A percentile compares a stretch with the other conserved stretches of the same genome.
Evolutionary conservation across 2,888 invertebrate genomes (phyloP).

Genomic region (Eustalomyia histrio): DNA sequence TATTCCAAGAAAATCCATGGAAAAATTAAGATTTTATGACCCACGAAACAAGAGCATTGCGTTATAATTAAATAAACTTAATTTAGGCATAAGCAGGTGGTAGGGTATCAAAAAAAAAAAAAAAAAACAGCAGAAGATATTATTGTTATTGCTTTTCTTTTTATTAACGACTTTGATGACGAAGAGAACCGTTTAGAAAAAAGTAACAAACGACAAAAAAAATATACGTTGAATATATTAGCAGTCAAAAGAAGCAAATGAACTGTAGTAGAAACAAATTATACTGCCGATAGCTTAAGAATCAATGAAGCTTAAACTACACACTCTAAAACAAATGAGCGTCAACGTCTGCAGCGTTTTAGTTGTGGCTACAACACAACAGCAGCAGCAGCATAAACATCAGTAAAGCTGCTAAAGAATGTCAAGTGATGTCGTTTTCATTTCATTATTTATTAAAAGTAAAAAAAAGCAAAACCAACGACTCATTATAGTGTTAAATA

Average conservation of each 20-base stretch:
- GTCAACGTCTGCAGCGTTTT: background rate
- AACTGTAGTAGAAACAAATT: conserved; percentile 47
- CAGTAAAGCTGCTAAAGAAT: conserved; percentile 49
- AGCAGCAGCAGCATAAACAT: conserved; percentile 4
- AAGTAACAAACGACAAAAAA: conserved; percentile 9
- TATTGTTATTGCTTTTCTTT: conserved; percentile 22
- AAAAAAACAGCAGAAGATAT: conserved; percentile 32
- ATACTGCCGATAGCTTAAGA: conserved; percentile 58
- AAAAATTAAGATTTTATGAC: too few relatives aligned
- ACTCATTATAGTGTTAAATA: conserved; percentile 19
- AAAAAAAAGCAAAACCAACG: conserved; percentile 17
- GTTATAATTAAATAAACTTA: too few relatives aligned
- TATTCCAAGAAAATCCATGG: too few relatives aligned
- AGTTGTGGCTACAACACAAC: too few relatives aligned
- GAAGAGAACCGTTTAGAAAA: conserved; percentile 44
- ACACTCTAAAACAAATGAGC: conserved; percentile 38
- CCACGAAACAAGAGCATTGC: too few relatives aligned
- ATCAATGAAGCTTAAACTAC: conserved; percentile 62
- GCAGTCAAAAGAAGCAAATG: conserved; percentile 34
- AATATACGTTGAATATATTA: conserved; percentile 29
- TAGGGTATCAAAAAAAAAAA: background rate
- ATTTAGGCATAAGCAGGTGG: background rate
- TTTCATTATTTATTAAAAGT: conserved; percentile 54
- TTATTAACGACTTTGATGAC: conserved; percentile 27
- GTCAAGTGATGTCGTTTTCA: conserved; percentile 65